phyloP scores from a whole-genome alignment of 2,113 vertebrate genomes.

The Gymnogyps californianus region DNA sequence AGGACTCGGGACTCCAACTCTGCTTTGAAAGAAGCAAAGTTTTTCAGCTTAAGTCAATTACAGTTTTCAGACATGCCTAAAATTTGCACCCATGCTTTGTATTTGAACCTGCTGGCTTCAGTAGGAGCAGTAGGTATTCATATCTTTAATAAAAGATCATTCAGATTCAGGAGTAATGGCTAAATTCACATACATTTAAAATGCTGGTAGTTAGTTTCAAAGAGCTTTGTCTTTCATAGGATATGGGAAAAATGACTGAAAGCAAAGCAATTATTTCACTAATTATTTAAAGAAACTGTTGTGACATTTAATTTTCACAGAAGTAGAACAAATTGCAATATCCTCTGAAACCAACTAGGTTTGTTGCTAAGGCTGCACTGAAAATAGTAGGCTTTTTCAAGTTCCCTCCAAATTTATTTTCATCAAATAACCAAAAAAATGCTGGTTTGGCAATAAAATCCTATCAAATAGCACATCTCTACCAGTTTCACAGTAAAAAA shows the following conservation, averaged over 20 bases:
- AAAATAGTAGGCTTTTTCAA: not conserved
- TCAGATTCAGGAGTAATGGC: not conserved
- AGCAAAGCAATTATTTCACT: not conserved
- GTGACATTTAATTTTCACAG: slow-evolving; percentile 23
- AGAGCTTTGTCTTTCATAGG: not conserved
- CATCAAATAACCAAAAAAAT: not conserved
- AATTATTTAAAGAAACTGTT: slow-evolving; percentile 34
- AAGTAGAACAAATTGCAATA: slow-evolving; percentile 26
- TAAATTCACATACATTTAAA: not conserved
- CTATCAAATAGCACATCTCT: not conserved
- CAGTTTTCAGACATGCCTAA: not conserved
- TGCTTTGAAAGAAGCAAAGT: not conserved
- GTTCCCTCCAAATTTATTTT: not conserved
- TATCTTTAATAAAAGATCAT: not conserved
- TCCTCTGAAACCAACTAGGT: not conserved
- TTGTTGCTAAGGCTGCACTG: not conserved
- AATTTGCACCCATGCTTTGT: not conserved
- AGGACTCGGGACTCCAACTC: not conserved
- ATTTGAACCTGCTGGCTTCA: not conserved
- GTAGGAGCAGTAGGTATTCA: not conserved
- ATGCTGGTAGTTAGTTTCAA: not conserved
- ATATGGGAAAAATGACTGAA: not conserved
- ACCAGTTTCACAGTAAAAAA: not conserved
- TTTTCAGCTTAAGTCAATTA: not conserved
- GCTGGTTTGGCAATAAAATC: not conserved